phyloP scores from a whole-genome alignment of 2,888 invertebrate species.

The Drosophila nr. perissopoda region DNA sequence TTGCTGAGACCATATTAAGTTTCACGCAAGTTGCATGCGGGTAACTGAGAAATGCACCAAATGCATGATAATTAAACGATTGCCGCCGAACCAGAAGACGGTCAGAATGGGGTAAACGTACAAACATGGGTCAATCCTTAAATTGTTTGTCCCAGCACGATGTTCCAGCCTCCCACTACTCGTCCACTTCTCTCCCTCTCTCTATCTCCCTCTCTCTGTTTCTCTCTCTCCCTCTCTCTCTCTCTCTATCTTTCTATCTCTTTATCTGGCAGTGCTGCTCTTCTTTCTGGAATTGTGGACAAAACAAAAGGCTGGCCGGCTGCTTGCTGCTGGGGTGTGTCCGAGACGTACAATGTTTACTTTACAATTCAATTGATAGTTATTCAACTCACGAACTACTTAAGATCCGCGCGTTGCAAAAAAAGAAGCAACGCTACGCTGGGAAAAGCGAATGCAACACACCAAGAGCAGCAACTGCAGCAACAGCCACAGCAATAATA shows the following conservation, averaged over 20 bases:
- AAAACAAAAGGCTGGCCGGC: conserved; percentile 61
- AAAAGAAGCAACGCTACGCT: conserved; percentile 69
- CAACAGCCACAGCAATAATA: conserved; percentile 37
- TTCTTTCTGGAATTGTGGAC: conserved; percentile 41
- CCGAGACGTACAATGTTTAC: conserved; percentile 77
- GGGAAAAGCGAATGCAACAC: conserved; percentile 62
- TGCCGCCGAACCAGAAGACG: conserved; percentile 14
- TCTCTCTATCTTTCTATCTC: not conserved
- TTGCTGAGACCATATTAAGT: conserved; percentile 74
- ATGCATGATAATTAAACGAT: conserved; percentile 78
- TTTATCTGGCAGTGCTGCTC: conserved; percentile 7
- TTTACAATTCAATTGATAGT: conserved; percentile 83
- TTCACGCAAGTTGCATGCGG: conserved; percentile 75
- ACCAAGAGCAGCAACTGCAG: conserved; percentile 32
- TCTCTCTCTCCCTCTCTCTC: not conserved
- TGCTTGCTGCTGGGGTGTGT: conserved; percentile 70
- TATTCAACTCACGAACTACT: conserved; percentile 82
- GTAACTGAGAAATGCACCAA: conserved; percentile 71
- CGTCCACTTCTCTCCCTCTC: not conserved
- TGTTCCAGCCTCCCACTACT: conserved; percentile 45
- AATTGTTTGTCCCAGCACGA: conserved; percentile 71
- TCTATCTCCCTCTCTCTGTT: not conserved
- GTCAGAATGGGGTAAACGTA: conserved; percentile 20
- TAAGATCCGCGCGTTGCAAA: conserved; percentile 72
- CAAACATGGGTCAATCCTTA: conserved; percentile 66